A percentile compares a stretch with the other conserved stretches of the same genome.
These are phyloP conservation scores for Nemopilema nomurai DNA, from an alignment of 30 jellyfish, hydroid and myxozoan species.

Conservation along the genomic window DNA sequence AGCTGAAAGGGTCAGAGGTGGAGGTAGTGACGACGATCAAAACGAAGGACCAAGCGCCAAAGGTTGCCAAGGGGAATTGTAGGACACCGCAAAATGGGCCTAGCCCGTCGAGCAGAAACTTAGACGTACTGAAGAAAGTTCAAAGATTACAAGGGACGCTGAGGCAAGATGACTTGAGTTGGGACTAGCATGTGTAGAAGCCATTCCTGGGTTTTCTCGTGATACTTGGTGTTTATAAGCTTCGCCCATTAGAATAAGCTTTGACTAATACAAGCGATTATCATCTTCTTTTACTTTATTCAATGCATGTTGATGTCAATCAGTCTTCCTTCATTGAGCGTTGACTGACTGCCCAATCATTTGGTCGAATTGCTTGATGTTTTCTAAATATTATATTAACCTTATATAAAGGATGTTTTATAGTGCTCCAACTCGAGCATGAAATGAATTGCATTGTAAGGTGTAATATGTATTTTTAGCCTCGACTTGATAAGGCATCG, in stretches of 20 bases:
- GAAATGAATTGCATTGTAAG: too few species aligned
- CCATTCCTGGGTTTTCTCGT: not conserved
- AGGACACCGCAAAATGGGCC: constrained; percentile 35
- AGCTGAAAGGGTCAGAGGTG: constrained; percentile 77
- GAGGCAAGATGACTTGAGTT: constrained; percentile 86
- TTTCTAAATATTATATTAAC: too few species aligned
- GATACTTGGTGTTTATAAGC: not conserved
- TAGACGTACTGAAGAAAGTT: constrained; percentile 69
- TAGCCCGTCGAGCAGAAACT: constrained; percentile 40
- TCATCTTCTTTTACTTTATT: not conserved
- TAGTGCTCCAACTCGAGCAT: too few species aligned
- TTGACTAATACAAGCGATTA: not conserved
- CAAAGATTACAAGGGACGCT: constrained; percentile 78
- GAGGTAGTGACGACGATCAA: constrained; percentile 86
- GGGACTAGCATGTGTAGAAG: constrained; percentile 65
- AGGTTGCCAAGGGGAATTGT: not conserved
- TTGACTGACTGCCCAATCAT: too few species aligned
- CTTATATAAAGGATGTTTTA: too few species aligned
- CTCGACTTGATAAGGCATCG: too few species aligned
- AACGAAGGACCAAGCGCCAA: constrained; percentile 64
- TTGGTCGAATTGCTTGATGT: too few species aligned
- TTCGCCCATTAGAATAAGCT: not conserved
- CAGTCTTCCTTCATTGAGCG: too few species aligned
- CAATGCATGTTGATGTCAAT: not conserved
- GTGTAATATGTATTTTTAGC: too few species aligned